Evolutionary conservation across 2,888 invertebrate genomes (phyloP).

Genomic region (Acrobasis repandana): DNA sequence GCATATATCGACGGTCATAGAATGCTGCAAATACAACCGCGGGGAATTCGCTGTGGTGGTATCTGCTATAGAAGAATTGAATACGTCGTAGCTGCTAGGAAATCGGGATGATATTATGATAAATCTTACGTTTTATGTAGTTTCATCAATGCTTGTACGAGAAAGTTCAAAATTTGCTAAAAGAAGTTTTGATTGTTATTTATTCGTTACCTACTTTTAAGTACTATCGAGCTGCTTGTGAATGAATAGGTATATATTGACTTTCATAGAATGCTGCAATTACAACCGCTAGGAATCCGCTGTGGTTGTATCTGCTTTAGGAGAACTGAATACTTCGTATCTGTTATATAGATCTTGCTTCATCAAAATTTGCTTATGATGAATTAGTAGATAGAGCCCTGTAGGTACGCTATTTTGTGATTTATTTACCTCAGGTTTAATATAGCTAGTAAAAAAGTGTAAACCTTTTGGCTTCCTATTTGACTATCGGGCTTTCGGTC

Average conservation of each 20-base stretch:
- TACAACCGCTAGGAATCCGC: conserved; percentile 48
- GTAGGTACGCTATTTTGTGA: too few species aligned
- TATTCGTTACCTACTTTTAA: too few species aligned
- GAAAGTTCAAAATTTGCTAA: neutral
- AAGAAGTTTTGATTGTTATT: neutral
- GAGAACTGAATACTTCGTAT: conserved; percentile 19
- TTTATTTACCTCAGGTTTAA: neutral
- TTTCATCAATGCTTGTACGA: neutral
- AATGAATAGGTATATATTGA: conserved; percentile 74
- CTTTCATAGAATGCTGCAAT: conserved; percentile 55
- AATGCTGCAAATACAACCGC: too few species aligned
- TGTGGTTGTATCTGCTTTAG: conserved; percentile 26
- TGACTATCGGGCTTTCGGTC: conserved; percentile 25
- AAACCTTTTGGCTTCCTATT: conserved; percentile 26
- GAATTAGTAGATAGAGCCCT: neutral
- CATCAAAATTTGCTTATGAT: neutral
- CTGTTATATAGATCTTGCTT: too few species aligned
- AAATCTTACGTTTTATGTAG: conserved; percentile 5
- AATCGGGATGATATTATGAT: neutral
- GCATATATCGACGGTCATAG: too few species aligned
- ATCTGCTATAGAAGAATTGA: too few species aligned
- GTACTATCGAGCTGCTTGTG: conserved; percentile 56
- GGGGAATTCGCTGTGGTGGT: too few species aligned
- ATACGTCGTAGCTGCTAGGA: too few species aligned
- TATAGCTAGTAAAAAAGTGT: conserved; percentile 25